Evolutionary conservation across 2,888 invertebrate species (phyloP), one percentile per base, ranked within the genome.

Genomic region (Chalcosyrphus nemorum): DNA sequence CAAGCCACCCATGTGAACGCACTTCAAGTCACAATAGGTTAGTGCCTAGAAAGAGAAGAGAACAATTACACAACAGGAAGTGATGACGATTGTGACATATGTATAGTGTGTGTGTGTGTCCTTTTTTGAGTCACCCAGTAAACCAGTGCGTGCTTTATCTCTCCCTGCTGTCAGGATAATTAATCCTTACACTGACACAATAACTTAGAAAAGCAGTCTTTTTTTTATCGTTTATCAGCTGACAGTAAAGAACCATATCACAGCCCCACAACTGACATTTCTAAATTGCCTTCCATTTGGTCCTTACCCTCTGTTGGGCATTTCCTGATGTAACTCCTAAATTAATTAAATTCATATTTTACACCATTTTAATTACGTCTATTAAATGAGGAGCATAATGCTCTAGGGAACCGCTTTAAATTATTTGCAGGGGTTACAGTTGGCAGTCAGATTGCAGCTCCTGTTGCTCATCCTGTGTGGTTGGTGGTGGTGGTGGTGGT

Each of bases 1-100:
- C 57, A 98, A 93, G 1, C 98, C 98, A 86, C 95, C 95, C 93
- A 97, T 97, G 92, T 97, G 95, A 87, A 98, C 96, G 92, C 97
- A 97, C 92, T 98, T 98, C 77, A 98, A 93, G 92, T 98, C 98
- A 92, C 98, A 98, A 92, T 98, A 98, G 47, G 98, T 98, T 66
- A 98, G 93, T 38, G 98, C 98, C 93, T 95, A 65, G 15, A 50
- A 3, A 27, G 50, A 11, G 50, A 41, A 56, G 47, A n/a, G 1
- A 15, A 35, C 29, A 32, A 9, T 59, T 41, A 24, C 63, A 29
- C 38, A 24, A 9, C 1, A 13, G 15, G 7, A 50, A 50, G 21
- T 2, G 11, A 13, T 21, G 17, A 17, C 21, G 13, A 17, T 2
- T 68, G 41, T n/a, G n/a, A n/a, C n/a, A n/a, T n/a, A n/a, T n/a